phyloP scores from a whole-genome alignment of 2,888 invertebrate species.

The Omphaloscelis lunosa region DNA sequence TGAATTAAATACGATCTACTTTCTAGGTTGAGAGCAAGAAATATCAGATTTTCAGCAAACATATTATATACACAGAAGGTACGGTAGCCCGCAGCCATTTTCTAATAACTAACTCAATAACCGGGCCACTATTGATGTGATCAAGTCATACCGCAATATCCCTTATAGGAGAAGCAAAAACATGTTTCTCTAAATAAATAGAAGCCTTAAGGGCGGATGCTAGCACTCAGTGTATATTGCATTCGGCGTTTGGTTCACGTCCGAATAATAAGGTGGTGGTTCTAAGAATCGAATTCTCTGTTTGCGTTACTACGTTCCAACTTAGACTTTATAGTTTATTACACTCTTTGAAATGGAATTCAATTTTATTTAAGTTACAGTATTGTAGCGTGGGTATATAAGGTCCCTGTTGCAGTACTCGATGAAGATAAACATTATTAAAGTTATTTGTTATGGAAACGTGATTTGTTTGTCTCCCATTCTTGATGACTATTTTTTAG shows the following conservation, averaged over 20 bases:
- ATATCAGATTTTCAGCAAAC: conserved; percentile 29
- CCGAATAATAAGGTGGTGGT: conserved; percentile 18
- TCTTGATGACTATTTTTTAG: neutral
- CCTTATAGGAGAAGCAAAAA: conserved; percentile 44
- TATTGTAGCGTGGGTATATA: neutral
- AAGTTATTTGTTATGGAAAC: conserved; percentile 1
- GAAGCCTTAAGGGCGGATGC: conserved; percentile 31
- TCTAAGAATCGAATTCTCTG: conserved; percentile 22
- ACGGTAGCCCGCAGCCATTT: conserved; percentile 13
- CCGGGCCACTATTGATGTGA: conserved; percentile 29
- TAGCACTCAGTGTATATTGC: conserved; percentile 61
- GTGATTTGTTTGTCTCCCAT: neutral
- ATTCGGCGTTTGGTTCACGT: conserved; percentile 45
- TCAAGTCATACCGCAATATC: conserved; percentile 37
- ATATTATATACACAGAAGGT: conserved; percentile 13
- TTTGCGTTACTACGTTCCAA: conserved; percentile 28
- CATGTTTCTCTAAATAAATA: conserved; percentile 40
- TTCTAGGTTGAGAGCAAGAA: neutral
- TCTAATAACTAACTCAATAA: conserved; percentile 29
- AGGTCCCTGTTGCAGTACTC: neutral
- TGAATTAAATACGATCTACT: conserved; percentile 8
- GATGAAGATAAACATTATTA: conserved; percentile 1
- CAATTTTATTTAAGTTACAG: conserved; percentile 1
- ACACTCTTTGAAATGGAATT: conserved; percentile 8
- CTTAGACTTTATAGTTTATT: conserved; percentile 24